Percentiles rank a stretch among this genome's conserved stretches.
Conservation (phyloP, 2,888 invertebrate species). For the Schrankia costaestrigalis region DNA sequence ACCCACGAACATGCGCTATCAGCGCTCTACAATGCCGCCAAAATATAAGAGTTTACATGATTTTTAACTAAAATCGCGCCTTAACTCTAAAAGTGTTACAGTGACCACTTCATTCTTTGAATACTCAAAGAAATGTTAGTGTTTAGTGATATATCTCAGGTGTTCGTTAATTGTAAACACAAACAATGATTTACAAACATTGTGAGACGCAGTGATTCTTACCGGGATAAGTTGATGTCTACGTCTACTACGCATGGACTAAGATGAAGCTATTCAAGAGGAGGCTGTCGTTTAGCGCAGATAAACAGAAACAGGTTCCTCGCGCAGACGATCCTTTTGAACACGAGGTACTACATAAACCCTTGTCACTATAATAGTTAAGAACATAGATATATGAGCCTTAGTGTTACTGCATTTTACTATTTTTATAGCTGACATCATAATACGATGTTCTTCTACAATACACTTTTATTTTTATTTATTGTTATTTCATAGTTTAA, state of each 20-base stretch:
- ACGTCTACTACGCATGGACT: conserved; percentile 38
- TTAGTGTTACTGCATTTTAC: conserved; percentile 7
- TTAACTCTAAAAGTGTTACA: conserved; percentile 39
- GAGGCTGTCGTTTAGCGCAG: conserved; percentile 73
- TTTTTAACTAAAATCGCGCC: conserved; percentile 47
- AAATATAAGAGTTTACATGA: conserved; percentile 45
- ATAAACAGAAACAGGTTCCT: conserved; percentile 74
- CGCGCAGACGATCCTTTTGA: conserved; percentile 72
- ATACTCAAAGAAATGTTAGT: conserved; percentile 36
- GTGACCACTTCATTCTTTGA: conserved; percentile 47
- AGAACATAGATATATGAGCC: conserved; percentile 17
- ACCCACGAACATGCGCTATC: conserved; percentile 46
- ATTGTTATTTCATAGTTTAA: conserved; percentile 1
- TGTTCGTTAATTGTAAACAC: conserved; percentile 23
- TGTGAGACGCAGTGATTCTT: conserved; percentile 44
- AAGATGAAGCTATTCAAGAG: conserved; percentile 78
- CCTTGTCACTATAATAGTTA: conserved; percentile 21
- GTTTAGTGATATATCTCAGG: conserved; percentile 17
- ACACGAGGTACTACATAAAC: conserved; percentile 63
- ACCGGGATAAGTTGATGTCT: conserved; percentile 17
- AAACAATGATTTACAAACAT: conserved; percentile 42
- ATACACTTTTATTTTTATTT: conserved; percentile 14
- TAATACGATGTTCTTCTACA: conserved; percentile 8
- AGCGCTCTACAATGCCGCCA: conserved; percentile 49
- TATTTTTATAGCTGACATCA: conserved; percentile 19